These are phyloP conservation scores for Hippocampus mohnikei DNA, from an alignment of 2,113 vertebrate genomes.

Conservation along the genomic window DNA sequence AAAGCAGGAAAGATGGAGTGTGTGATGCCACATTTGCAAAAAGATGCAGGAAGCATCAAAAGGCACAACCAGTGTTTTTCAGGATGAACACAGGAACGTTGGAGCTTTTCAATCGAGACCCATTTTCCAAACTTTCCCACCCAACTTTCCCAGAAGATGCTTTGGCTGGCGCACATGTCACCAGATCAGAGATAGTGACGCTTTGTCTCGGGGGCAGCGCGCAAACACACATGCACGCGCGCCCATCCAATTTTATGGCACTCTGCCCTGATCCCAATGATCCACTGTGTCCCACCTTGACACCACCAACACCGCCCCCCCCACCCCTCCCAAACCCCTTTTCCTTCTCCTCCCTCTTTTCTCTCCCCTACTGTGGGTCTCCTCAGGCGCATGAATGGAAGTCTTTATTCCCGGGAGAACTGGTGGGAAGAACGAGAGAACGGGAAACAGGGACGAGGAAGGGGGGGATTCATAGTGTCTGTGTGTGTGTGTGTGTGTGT, in stretches of 20 bases:
- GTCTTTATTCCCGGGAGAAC: conserved; percentile 77
- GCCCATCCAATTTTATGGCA: conserved; percentile 28
- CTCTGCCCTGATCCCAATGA: conserved; percentile 49
- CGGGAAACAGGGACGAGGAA: conserved; percentile 52
- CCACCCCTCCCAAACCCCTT: neutral
- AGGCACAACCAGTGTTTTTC: conserved; percentile 10
- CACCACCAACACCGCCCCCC: conserved; percentile 45
- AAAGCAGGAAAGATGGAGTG: conserved; percentile 12
- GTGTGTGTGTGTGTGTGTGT: neutral
- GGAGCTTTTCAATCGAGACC: conserved; percentile 37
- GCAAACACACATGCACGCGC: conserved; percentile 34
- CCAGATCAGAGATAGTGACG: conserved; percentile 42
- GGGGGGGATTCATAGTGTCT: conserved; percentile 7
- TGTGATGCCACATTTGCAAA: conserved; percentile 3
- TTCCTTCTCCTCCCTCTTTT: conserved; percentile 51
- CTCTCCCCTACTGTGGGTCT: conserved; percentile 70
- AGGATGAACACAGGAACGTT: conserved; percentile 21
- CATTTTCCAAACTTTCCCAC: conserved; percentile 52
- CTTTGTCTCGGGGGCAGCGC: conserved; percentile 34
- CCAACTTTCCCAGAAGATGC: conserved; percentile 56
- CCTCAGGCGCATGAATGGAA: conserved; percentile 75
- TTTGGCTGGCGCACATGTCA: conserved; percentile 45
- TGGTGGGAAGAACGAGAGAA: conserved; percentile 73
- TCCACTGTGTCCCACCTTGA: conserved; percentile 67
- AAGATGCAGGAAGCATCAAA: conserved; percentile 8